phyloP scores from a whole-genome alignment of 2,888 invertebrate genomes.

The Orthonychiurus folsomi region DNA sequence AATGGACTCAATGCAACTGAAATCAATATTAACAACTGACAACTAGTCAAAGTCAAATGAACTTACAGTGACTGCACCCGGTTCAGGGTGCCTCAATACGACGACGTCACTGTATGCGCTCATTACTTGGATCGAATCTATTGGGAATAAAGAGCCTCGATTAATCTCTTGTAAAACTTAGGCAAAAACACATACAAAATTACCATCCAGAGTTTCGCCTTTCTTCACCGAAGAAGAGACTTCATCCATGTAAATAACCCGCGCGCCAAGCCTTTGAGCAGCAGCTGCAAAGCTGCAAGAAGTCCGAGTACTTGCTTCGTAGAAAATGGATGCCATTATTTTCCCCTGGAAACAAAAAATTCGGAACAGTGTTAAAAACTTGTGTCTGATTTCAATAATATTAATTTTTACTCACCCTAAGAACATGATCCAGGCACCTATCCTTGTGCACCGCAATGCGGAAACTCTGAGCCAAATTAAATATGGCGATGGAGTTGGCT shows the following conservation, averaged over 20 bases:
- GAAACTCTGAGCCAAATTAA: slow-evolving; percentile 84
- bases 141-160: slow-evolving; percentile 7
- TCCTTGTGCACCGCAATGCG: slow-evolving; percentile 74
- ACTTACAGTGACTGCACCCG: slow-evolving; percentile 78
- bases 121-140: slow-evolving; percentile 72
- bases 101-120: slow-evolving; percentile 89
- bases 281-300: slow-evolving; percentile 93
- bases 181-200: neutral
- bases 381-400: slow-evolving; percentile 3
- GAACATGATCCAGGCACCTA: slow-evolving; percentile 69
- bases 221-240: slow-evolving; percentile 88
- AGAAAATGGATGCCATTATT: slow-evolving; percentile 92
- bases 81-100: slow-evolving; percentile 86
- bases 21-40: slow-evolving; percentile 11
- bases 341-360: slow-evolving; percentile 56
- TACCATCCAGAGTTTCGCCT: slow-evolving; percentile 85
- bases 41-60: slow-evolving; percentile 5
- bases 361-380: slow-evolving; percentile 4
- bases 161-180: slow-evolving; percentile 1
- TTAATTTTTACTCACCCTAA: slow-evolving; percentile 50
- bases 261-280: slow-evolving; percentile 91
- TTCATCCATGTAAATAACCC: slow-evolving; percentile 81
- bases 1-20: slow-evolving; percentile 11
- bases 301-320: slow-evolving; percentile 94
- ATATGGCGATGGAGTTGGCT: slow-evolving; percentile 82